Evolutionary conservation across 1,140 invertebrate genomes (phyloP), one percentile per base, ranked within the genome.

Genomic region (Battus philenor): DNA sequence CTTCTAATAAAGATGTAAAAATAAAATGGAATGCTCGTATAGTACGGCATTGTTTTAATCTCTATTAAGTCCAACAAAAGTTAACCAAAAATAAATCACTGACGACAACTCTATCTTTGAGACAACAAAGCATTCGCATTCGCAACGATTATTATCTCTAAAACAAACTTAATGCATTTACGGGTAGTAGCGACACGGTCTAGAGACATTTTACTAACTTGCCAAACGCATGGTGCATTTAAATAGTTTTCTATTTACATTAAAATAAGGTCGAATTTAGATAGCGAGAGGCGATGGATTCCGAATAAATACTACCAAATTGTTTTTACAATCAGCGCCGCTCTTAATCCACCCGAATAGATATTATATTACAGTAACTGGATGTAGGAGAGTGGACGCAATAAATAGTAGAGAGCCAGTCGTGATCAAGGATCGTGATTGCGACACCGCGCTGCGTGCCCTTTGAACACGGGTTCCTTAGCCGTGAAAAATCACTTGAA

Each of bases 111-210:
- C 73, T 81, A 84, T 84, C 79, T 83, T 68, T 75, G 75, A 72
- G 78, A 84, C 76, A 80, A 83, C 68, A 76, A 79, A 76, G 70
- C 73, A 72, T 71, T 77, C 68, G 74, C 79, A 79, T 80, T 79
- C 73, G 73, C 77, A 81, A 78, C 68, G 80, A 84, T 84, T 84
- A 75, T 84, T 84, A 84, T 84, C 80, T 84, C 68, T 77, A 69
- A 74, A 77, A 81, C 76, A 81, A 80, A 84, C 77, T 81, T 80
- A 84, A 79, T 84, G 77, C 77, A 75, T 78, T 81, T 84, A 81
- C 78, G 68, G 74, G 65, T 77, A 75, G 69, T 77, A 81, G 75
- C 79, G 75, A 83, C 75, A 84, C 71, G 80, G 69, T 79, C 75
- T 81, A 70, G 66, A 81, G 75, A 79, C 80, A 81, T 78, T 83